A percentile compares a stretch with the other conserved stretches of the same genome.
phyloP scores from a whole-genome alignment of 2,797 vertebrate species.

The Spinus pinus region DNA sequence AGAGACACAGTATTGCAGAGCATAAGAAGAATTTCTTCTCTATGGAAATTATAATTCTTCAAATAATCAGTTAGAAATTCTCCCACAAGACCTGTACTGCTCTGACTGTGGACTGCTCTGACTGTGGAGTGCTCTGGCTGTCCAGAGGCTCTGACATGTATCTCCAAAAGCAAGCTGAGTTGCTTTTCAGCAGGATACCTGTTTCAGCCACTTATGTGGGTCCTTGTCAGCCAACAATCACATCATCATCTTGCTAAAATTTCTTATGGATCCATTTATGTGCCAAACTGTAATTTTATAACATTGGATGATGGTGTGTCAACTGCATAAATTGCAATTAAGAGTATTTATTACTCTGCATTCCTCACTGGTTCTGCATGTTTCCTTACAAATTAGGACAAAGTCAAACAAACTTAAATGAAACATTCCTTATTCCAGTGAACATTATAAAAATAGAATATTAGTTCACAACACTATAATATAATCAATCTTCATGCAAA shows the following conservation, averaged over 20 bases:
- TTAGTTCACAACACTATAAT: background rate
- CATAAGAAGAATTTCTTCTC: background rate
- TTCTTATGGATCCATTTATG: background rate
- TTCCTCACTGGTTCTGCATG: background rate
- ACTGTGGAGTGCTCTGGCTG: background rate
- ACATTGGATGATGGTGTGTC: background rate
- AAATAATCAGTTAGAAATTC: background rate
- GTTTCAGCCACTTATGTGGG: background rate
- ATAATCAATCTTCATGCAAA: background rate
- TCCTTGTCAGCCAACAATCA: background rate
- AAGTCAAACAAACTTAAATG: background rate
- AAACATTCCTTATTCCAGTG: background rate
- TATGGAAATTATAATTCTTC: background rate
- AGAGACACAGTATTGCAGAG: background rate
- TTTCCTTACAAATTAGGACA: background rate
- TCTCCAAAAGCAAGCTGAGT: background rate
- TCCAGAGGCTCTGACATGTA: background rate
- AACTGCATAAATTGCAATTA: background rate
- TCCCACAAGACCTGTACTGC: background rate
- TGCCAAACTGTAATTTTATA: background rate
- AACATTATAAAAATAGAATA: background rate
- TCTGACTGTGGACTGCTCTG: background rate
- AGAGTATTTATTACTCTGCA: background rate
- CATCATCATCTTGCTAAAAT: background rate
- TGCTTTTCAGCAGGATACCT: background rate